Base-by-base conservation (phyloP, 1,140 invertebrate genomes). In the Papilio dardanus region DNA sequence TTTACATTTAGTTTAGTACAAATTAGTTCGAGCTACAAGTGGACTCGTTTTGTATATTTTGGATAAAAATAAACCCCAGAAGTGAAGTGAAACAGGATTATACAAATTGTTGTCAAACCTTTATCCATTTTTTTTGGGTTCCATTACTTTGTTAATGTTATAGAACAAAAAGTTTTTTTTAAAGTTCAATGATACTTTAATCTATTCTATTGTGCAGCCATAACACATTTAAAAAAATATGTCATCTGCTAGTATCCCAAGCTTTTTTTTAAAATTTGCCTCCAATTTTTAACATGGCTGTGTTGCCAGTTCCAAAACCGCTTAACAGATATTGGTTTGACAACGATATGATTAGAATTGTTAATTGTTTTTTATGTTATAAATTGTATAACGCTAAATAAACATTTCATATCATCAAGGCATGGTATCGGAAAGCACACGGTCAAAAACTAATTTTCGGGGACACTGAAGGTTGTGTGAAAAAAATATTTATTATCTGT, bases 391-490 rank as follows among this genome's bases (percentile, higher is more conserved):
- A 54, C 19, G 50, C 50, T 54, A 54, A 54, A 54, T 1, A 54
- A 54, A 62, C 24, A 28, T 28, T 28, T 62, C 54, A 62, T 62
- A 62, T 62, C 46, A 50, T 21, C 54, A 62, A 14, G 54, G 24
- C 54, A 30, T 24, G 54, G 54, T 30, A 62, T 14, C 24, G 54
- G 54, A 62, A 10, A 62, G 24, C 54, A 62, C 50, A 58, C 50
- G 54, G 54, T 62, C 12, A 66, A 35, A 66, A 33, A 33, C 5
- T 8, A 66, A n/a, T n/a, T 33, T 19, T 35, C 30, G 67, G 33
- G 33, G 67, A 40, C 35, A 40, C 67, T 37, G 33, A 69, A 69
- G 67, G 67, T 69, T 69, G 67, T 69, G 67, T 69, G n/a, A 24
- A 21, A 69, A 69, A 21, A 12, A 35, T 66, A 66, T 69, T 69